Conservation (phyloP, 2,888 invertebrate genomes). For the Megalurothrips usitatus region DNA sequence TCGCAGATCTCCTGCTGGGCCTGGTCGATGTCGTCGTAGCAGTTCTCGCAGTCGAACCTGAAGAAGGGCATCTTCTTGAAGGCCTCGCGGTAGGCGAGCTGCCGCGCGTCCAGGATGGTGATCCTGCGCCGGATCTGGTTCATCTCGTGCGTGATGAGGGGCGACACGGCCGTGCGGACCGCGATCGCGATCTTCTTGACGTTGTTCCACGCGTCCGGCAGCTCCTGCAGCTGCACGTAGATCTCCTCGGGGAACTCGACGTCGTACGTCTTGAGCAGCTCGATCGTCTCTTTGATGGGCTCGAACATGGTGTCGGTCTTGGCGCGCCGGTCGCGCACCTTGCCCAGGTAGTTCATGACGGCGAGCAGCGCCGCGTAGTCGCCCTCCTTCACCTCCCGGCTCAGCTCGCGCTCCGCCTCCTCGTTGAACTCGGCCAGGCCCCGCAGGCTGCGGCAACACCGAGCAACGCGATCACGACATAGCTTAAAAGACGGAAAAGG, state of each 20-base stretch:
- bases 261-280: constrained; percentile 77
- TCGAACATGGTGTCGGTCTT: constrained; percentile 86
- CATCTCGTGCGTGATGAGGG: constrained; percentile 83
- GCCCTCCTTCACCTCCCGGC: constrained; percentile 69
- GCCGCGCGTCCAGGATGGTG: constrained; percentile 71
- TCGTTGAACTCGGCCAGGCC: constrained; percentile 73
- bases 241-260: constrained; percentile 78
- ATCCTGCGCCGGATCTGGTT: constrained; percentile 79
- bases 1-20: constrained; percentile 59
- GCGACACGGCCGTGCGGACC: constrained; percentile 80
- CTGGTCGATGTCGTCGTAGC: constrained; percentile 66
- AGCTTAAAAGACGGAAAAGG: too few relatives aligned
- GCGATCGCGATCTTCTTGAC: constrained; percentile 77
- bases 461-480: too few relatives aligned
- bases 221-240: constrained; percentile 64
- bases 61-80: constrained; percentile 57
- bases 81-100: constrained; percentile 68
- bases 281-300: constrained; percentile 79
- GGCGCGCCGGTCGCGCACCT: constrained; percentile 70
- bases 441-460: constrained; percentile 54
- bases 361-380: constrained; percentile 79
- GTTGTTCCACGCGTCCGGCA: constrained; percentile 84
- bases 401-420: constrained; percentile 67
- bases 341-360: constrained; percentile 75
- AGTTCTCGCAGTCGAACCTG: constrained; percentile 59